Base-by-base conservation (phyloP, 2,797 vertebrate genomes). In the Tympanoctomys barrerae region DNA sequence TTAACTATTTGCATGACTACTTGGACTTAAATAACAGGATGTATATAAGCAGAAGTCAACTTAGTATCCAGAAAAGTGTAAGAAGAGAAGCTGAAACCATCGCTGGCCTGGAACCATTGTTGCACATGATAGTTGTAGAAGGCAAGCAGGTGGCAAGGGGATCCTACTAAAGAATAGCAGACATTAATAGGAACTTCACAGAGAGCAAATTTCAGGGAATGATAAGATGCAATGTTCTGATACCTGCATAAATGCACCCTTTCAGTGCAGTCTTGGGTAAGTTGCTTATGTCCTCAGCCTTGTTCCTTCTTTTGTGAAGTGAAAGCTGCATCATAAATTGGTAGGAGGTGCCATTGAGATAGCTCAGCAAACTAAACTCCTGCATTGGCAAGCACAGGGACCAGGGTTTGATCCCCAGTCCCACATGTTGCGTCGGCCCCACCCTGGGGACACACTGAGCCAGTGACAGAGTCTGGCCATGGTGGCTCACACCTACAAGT, bases 251-350 rank as follows among this genome's bases (percentile, higher is more conserved):
- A 26, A 31, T 36, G 24, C 5, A 33, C 49, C 26, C 3, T 54
- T 95, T 52, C 14, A 57, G 21, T 54, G 9, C 26, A 26, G 49
- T 79, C 49, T 68, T 68, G 49, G 73, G 33, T 52, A 91, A 61
- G 54, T 70, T 82, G 39, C 39, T 75, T 57, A 82, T 91, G 14
- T 14, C n/a, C 7, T 2, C 33, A 49, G 26, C 39, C 21, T 39
- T 80, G 81, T 86, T 46, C 14, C 52, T 85, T 94, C 81, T 66
- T 89, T 82, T 77, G 31, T 68, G 59, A 91, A 90, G 64, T 66
- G 59, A 90, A 18, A 31, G 24, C 33, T 83, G 31, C 1, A 19
- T 24, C 26, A 84, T 49, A 36, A n/a, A 33, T 66, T 36, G 33
- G 8, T 46, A 42, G 61, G n/a, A 49, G 19, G 68, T 13, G 52